A percentile compares a stretch with the other conserved stretches of the same genome.
phyloP scores from a whole-genome alignment of 1,140 invertebrate genomes.

The Leptestheria dahalacensis region DNA sequence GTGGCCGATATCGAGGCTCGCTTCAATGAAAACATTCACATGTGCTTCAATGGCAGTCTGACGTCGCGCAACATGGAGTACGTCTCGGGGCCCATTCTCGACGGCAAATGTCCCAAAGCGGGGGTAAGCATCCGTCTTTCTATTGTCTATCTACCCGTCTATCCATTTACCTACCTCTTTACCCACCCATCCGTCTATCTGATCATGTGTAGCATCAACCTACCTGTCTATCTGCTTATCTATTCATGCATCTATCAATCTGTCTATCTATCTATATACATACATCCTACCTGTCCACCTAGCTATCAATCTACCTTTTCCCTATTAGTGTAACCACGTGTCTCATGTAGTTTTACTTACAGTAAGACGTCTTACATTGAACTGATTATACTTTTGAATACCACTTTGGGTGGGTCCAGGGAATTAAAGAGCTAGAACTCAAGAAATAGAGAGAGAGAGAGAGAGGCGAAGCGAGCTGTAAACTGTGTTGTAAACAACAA shows the following conservation, averaged over 20 bases:
- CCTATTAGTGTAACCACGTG: no score
- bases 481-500: background rate
- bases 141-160: slow-evolving; percentile 4
- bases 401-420: background rate
- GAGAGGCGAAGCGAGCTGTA: background rate
- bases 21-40: slow-evolving; percentile 90
- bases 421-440: no score
- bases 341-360: no score
- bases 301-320: no score
- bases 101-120: slow-evolving; percentile 71
- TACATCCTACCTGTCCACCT: no score
- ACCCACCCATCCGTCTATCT: background rate
- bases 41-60: slow-evolving; percentile 88
- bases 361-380: no score
- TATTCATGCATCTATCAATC: no score
- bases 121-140: slow-evolving; percentile 38
- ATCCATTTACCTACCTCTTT: background rate
- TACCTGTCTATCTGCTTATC: no score
- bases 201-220: no score
- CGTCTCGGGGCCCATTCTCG: slow-evolving; percentile 75
- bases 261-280: no score
- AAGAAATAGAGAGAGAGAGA: no score
- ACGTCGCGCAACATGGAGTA: slow-evolving; percentile 84
- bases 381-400: no score
- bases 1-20: slow-evolving; percentile 75